Base-by-base conservation (phyloP, 2,888 invertebrate genomes). In the Teleogryllus oceanicus region DNA sequence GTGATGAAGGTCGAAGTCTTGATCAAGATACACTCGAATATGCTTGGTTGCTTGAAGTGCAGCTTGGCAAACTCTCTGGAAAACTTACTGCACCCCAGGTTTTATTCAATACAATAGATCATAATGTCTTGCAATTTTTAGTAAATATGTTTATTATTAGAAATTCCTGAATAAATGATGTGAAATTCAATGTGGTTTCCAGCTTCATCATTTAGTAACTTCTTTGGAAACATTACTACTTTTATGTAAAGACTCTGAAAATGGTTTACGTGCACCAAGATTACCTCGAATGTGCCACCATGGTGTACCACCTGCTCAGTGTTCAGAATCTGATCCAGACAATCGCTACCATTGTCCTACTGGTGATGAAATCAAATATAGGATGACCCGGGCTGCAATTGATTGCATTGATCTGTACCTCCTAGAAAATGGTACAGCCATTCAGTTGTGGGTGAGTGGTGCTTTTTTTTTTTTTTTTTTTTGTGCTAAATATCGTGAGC, bases 1-100 rank as follows among this genome's bases (percentile, higher is more conserved):
- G 98, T 84, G 96, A 96, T 85, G 92, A 95, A 80, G 97, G 96
- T 80, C 90, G 97, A 82, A 92, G 93, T 12, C 89, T 98, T 24
- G 96, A 97, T 84, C 94, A 97, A 86, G 98, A 98, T 84, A 98
- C 98, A 0, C 88, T 99, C 21, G 99, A 99, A 86, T 99, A 99
- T 86, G 96, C 95, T 0, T 99, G 99, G 99, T 89, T 98, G 84
- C 92, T 99, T 84, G 99, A 99, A 87, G 91, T 97, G 8, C 96
- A 97, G 84, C 87, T 99, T 76, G 99, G 99, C 0, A 97, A 98
- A 86, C 88, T 99, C 20, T 95, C 94, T 49, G 98, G 98, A 0
- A 94, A 96, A 85, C 88, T 99, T 77, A 96, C 97, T 0, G 89
- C 95, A 49, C 95, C 97, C 0, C 98, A 94, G 87, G 89, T 90